phyloP scores from a whole-genome alignment of 1,140 invertebrate species.

The Nephila pilipes region DNA sequence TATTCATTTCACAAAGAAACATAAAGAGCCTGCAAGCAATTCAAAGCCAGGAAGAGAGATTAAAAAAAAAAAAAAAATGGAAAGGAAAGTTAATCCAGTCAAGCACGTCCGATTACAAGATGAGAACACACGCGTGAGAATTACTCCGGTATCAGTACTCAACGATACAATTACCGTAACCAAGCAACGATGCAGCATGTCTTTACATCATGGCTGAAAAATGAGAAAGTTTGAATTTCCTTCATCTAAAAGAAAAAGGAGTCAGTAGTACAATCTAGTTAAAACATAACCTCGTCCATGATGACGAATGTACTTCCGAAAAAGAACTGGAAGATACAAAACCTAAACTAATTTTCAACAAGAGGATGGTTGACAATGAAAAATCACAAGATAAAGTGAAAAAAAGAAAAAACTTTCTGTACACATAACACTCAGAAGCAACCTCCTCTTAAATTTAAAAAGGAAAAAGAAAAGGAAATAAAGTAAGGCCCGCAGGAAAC shows the following conservation, averaged over 20 bases:
- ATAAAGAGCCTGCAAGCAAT: background rate
- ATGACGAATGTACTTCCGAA: background rate
- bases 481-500: background rate
- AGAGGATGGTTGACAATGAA: background rate
- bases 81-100: background rate
- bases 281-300: background rate
- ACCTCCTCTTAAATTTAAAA: constrained; percentile 24
- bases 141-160: background rate
- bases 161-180: background rate
- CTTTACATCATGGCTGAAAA: background rate
- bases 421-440: constrained; percentile 23
- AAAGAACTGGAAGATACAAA: constrained; percentile 2
- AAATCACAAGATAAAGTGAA: background rate
- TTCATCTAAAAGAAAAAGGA: background rate
- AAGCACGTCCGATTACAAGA: background rate
- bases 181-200: background rate
- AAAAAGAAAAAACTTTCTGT: background rate
- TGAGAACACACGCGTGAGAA: background rate
- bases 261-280: no score
- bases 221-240: background rate
- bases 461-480: background rate
- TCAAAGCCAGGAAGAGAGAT: background rate
- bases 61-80: no score
- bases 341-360: constrained; percentile 17
- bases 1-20: background rate